Conservation (phyloP, 2,113 vertebrate species). For the Chiloscyllium plagiosum region DNA sequence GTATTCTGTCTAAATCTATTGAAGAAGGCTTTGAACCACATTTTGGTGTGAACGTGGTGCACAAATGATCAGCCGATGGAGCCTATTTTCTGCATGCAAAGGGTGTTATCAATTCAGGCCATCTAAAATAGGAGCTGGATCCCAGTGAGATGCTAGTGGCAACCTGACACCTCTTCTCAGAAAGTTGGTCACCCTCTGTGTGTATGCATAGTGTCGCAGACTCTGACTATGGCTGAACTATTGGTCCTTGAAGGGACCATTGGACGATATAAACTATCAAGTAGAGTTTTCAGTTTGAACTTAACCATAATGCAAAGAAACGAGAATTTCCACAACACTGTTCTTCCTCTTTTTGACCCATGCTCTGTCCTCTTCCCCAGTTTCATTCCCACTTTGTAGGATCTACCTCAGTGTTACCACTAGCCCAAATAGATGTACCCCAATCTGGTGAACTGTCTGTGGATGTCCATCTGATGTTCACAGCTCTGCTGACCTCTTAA, state of each 20-base stretch:
- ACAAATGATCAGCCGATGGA: background rate
- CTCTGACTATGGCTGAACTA: background rate
- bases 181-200: background rate
- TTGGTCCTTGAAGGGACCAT: background rate
- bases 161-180: background rate
- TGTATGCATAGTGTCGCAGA: background rate
- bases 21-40: background rate
- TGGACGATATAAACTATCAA: background rate
- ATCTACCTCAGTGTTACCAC: background rate
- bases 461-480: background rate
- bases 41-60: background rate
- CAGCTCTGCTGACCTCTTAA: background rate
- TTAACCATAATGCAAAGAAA: background rate
- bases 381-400: background rate
- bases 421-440: background rate
- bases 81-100: background rate
- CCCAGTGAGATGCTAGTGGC: background rate
- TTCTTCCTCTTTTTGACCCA: background rate
- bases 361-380: background rate
- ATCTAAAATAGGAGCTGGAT: background rate
- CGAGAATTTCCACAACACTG: background rate
- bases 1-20: background rate
- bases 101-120: background rate
- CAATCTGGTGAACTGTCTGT: background rate
- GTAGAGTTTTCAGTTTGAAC: background rate